phyloP scores from a whole-genome alignment of 2,113 vertebrate species.

The Furnarius figulus region DNA sequence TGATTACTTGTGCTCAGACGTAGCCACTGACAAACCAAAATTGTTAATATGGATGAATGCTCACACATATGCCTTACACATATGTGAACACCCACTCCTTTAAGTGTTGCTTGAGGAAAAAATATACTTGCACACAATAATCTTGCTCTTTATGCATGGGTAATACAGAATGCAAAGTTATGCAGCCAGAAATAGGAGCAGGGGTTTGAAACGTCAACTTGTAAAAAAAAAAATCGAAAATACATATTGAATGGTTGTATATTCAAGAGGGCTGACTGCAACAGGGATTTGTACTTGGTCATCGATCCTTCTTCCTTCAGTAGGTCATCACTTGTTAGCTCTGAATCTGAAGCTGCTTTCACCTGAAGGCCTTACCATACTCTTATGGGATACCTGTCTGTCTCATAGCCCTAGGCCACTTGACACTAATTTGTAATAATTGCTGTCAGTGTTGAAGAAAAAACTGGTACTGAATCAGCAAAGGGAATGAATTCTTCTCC shows the following conservation, averaged over 20 bases:
- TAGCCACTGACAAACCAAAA: background rate
- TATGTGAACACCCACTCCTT: slow-evolving; percentile 20
- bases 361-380: background rate
- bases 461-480: background rate
- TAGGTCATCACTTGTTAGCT: background rate
- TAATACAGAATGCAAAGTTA: background rate
- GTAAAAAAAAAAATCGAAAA: background rate
- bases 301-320: background rate
- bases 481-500: background rate
- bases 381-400: background rate
- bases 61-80: background rate
- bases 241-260: background rate
- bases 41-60: slow-evolving; percentile 6
- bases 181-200: background rate
- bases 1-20: slow-evolving; percentile 1
- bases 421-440: background rate
- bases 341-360: background rate
- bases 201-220: background rate
- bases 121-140: background rate
- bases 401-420: background rate
- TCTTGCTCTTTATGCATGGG: background rate
- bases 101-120: background rate
- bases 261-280: background rate
- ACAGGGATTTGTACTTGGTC: background rate
- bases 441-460: background rate